Evolutionary conservation across 2,797 vertebrate genomes (phyloP).

Genomic region (Odontamblyopus rebecca): DNA sequence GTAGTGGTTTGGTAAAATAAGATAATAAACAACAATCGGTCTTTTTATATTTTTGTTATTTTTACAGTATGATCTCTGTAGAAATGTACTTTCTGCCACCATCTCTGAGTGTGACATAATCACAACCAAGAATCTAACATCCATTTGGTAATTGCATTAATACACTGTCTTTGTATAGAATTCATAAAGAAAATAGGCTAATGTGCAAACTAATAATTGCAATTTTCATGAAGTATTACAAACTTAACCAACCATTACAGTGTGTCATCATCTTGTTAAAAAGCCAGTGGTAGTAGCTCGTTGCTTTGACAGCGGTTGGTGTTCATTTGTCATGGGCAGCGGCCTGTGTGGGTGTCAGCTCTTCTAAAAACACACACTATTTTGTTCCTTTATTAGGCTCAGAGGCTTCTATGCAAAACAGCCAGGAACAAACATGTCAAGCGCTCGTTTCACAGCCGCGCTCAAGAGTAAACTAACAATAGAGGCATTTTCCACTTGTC

Average conservation of each 20-base stretch:
- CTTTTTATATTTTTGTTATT: too few species aligned
- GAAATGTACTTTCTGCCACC: too few species aligned
- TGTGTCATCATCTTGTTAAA: constrained; percentile 2
- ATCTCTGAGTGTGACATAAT: too few species aligned
- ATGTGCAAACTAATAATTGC: background rate
- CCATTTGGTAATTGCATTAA: background rate
- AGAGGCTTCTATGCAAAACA: constrained; percentile 36
- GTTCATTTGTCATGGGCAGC: constrained; percentile 48
- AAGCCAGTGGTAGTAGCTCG: background rate
- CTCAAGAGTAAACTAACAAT: constrained; percentile 50
- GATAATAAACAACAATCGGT: too few species aligned
- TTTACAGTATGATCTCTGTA: too few species aligned
- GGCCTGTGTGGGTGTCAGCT: constrained; percentile 46
- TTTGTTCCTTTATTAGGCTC: constrained; percentile 35
- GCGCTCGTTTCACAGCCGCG: constrained; percentile 46
- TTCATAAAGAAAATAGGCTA: background rate
- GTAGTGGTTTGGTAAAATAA: too few species aligned
- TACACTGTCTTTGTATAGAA: background rate
- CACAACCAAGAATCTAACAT: too few species aligned
- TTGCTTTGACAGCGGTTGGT: constrained; percentile 31
- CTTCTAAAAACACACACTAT: constrained; percentile 26
- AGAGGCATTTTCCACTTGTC: constrained; percentile 54
- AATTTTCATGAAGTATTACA: background rate
- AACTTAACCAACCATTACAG: background rate
- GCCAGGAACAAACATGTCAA: constrained; percentile 49